phyloP scores from a whole-genome alignment of 2,888 invertebrate genomes.

The Brachypterus glaber region DNA sequence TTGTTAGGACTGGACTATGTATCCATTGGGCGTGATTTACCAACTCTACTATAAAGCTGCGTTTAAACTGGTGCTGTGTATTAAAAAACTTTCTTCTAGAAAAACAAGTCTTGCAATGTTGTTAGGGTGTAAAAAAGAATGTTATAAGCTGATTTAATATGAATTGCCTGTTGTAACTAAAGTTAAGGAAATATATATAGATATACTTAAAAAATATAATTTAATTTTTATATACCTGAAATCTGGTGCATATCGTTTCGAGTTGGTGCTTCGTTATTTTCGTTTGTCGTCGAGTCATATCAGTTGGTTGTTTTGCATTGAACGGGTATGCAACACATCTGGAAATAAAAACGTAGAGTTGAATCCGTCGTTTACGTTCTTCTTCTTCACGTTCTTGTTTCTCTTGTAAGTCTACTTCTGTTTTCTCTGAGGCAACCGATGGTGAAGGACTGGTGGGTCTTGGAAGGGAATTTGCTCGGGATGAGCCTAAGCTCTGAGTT shows the following conservation, averaged over 20 bases:
- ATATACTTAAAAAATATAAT: no score
- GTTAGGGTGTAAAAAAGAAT: no score
- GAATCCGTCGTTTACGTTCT: constrained; percentile 86
- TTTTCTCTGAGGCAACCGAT: constrained; percentile 83
- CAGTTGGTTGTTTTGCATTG: constrained; percentile 98
- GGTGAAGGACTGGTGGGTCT: constrained; percentile 85
- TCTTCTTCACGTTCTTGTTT: constrained; percentile 95
- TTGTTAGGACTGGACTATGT: no score
- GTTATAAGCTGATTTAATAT: no score
- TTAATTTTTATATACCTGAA: constrained; percentile 81
- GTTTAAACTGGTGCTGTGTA: no score
- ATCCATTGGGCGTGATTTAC: no score
- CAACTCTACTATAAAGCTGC: no score
- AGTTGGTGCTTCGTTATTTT: constrained; percentile 95
- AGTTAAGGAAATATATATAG: no score
- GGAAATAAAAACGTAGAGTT: constrained; percentile 96
- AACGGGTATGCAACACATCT: constrained; percentile 97
- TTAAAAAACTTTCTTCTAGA: no score
- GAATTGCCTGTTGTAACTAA: no score
- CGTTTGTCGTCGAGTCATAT: constrained; percentile 91
- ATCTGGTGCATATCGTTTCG: constrained; percentile 86
- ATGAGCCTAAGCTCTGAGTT: constrained; percentile 51
- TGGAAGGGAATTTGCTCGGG: constrained; percentile 58
- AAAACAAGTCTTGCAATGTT: no score
- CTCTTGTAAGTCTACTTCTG: constrained; percentile 75